Percentiles rank a stretch among this genome's conserved stretches.
Evolutionary conservation across 2,797 vertebrate genomes (phyloP).

Genomic region (Sebastes hopkinsi): DNA sequence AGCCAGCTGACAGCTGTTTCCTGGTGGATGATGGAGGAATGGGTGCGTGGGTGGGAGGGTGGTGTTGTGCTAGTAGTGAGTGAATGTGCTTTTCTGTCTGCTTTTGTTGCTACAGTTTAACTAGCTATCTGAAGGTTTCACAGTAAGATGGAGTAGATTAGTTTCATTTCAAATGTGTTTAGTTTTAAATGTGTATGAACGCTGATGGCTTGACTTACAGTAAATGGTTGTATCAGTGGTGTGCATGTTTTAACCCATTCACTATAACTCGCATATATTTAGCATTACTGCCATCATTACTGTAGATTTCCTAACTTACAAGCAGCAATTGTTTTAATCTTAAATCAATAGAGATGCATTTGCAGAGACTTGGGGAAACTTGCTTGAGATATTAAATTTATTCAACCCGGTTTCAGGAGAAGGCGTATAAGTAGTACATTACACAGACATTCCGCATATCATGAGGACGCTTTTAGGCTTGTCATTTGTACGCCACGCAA

Average conservation of each 20-base stretch:
- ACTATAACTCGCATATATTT: neutral
- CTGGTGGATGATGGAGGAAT: constrained; percentile 77
- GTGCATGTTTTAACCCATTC: neutral
- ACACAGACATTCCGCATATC: neutral
- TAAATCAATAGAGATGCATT: neutral
- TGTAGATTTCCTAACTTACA: neutral
- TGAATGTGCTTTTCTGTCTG: constrained; percentile 36
- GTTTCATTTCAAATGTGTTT: neutral
- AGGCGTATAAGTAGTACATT: neutral
- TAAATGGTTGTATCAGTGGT: neutral
- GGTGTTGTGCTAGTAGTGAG: constrained; percentile 24
- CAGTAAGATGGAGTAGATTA: neutral
- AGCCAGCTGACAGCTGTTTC: constrained; percentile 87
- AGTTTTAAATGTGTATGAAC: neutral
- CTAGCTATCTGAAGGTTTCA: neutral
- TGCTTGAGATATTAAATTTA: neutral
- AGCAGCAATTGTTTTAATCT: neutral
- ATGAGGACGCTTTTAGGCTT: neutral
- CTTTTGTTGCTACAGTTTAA: constrained; percentile 11
- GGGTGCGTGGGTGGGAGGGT: constrained; percentile 52
- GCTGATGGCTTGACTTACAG: neutral
- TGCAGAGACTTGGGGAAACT: neutral
- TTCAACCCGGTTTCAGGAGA: neutral
- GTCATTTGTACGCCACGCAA: neutral
- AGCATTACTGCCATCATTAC: neutral